Base-by-base conservation (phyloP, 2,797 vertebrate species). In the Neostethus bicornis region DNA sequence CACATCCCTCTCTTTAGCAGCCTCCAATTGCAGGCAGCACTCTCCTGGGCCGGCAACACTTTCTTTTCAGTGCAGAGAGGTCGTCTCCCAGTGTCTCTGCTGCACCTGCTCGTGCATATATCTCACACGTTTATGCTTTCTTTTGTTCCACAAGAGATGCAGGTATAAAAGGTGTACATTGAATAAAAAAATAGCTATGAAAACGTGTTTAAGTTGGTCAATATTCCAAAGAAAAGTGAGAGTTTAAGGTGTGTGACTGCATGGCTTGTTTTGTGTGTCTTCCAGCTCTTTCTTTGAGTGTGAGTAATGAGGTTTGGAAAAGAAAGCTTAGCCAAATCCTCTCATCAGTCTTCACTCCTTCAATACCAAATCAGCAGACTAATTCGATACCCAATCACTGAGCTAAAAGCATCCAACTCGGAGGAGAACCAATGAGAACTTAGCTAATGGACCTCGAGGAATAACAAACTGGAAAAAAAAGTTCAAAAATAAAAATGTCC, bases 331-430 rank as follows among this genome's bases (percentile, higher is more conserved):
- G 77, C 83, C 79, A 86, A 85, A 87, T 87, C 82, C 84, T 88
- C 86, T 87, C 85, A 89, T 90, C 83, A 84, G 85, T 89, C 86
- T 88, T 87, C 80, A 57, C 68, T 81, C 81, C 80, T 89, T 88
- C 87, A 75, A 87, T 89, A 88, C 75, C 81, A 84, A 89, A 90
- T 89, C 87, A 89, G 80, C 79, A 70, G 75, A 79, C 83, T 89
- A 87, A 87, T 87, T 89, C 86, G 75, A 89, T 87, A 90, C 79
- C 84, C 87, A 90, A 90, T 87, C 87, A 80, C 74, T 63, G 76
- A 65, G 75, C 85, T 89, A 90, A 89, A 85, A 85, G 79, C 73
- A 66, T 77, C 49, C 77, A 80, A 76, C 61, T 47, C 24, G 74
- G 78, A 77, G 73, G 61, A 67, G 77, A 64, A 60, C 84, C 87